A percentile compares a stretch with the other conserved stretches of the same genome.
These are phyloP conservation scores for pig (Sus scrofa) DNA, from an alignment of 2,113 vertebrate genomes.

Conservation along the genomic window T2T-Sscrofa CM000823.6:12981501-12982000, in stretches of 20 bases:
- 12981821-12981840: rapidly evolving
- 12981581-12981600: rapidly evolving
- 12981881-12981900: no score
- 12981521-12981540: rapidly evolving
- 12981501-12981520: not conserved
- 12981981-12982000: not conserved
- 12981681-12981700: no score
- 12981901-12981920: not conserved
- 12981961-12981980: not conserved
- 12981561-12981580: rapidly evolving
- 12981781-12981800: not conserved
- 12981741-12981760: not conserved
- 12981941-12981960: not conserved
- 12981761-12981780: not conserved
- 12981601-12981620: rapidly evolving
- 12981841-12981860: rapidly evolving
- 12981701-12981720: no score
- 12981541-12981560: not conserved
- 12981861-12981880: rapidly evolving
- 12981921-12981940: not conserved
- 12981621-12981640: rapidly evolving
- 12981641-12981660: not conserved
- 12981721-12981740: no score
- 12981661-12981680: rapidly evolving
- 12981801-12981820: not conserved